phyloP scores from a whole-genome alignment of 2,888 invertebrate species.

The Cantharis lateralis region DNA sequence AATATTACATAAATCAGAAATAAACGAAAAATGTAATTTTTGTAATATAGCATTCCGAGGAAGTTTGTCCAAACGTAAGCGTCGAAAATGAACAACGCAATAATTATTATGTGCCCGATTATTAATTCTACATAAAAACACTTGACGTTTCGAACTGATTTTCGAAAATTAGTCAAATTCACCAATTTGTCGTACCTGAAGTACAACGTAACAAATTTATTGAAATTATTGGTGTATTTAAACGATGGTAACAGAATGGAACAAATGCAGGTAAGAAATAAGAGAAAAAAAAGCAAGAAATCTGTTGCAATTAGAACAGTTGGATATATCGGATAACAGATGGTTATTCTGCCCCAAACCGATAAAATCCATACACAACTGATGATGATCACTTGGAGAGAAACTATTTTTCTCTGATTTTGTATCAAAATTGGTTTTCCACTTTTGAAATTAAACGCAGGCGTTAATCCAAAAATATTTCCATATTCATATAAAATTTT shows the following conservation, averaged over 20 bases:
- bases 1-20: background rate
- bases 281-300: background rate
- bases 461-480: background rate
- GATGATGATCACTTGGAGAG: background rate
- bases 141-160: background rate
- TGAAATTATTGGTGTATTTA: background rate
- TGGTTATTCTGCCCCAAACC: background rate
- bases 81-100: background rate
- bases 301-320: background rate
- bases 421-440: background rate
- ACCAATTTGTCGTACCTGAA: background rate
- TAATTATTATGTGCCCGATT: background rate
- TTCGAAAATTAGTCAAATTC: background rate
- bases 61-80: conserved; percentile 5
- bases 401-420: background rate
- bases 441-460: background rate
- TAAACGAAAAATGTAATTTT: conserved; percentile 6
- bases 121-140: background rate
- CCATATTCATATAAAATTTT: background rate
- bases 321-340: background rate
- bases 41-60: background rate
- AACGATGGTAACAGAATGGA: background rate
- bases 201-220: background rate
- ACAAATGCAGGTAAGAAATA: background rate
- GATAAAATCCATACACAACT: background rate